Evolutionary conservation across 2,113 vertebrate species (phyloP), one percentile per base, ranked within the genome.

Genomic region (Amblyornis subalaris): DNA sequence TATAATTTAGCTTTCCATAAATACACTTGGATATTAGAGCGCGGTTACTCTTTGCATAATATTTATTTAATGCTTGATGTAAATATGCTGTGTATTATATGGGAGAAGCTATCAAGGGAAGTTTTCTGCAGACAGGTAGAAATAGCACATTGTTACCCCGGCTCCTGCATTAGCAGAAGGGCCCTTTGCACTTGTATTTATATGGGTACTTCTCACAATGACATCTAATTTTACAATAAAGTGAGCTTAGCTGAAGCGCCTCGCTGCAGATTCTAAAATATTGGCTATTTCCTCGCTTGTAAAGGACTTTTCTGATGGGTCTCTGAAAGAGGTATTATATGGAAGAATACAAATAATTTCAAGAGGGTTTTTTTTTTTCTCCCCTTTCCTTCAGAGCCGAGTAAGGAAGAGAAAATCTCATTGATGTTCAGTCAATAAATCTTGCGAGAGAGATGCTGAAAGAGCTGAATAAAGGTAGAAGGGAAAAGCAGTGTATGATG

Each of bases 1-100:
- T 97, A 97, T 97, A 97, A 98, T 98, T 98, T 95, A 96, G 95
- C 95, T 96, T 97, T 95, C 97, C 96, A 97, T 97, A 98, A 98
- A 98, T 98, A 97, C 48, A 33, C 94, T 92, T 67, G 93, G 97
- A 95, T 97, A 96, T 97, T 94, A 96, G 92, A 89, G 95, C 25
- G 28, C 12, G 24, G 90, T 38, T 71, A 61, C 92, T 97, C 95
- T 94, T 95, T 96, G 96, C 96, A 89, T 98, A 98, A 97, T 97
- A 95, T 95, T 97, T 97, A 97, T 97, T 98, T 97, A 97, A 97
- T 94, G 96, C 95, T 93, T 42, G 89, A 77, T 93, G 94, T 97
- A 97, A 98, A 97, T 97, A 96, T 44, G 93, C 83, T 36, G 61
- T 47, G 86, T 83, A 81, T 97, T 97, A 92, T 95, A 95, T 88